These are phyloP conservation scores for Popillia japonica DNA, from an alignment of 1,140 invertebrate species.

Conservation along the genomic window DNA sequence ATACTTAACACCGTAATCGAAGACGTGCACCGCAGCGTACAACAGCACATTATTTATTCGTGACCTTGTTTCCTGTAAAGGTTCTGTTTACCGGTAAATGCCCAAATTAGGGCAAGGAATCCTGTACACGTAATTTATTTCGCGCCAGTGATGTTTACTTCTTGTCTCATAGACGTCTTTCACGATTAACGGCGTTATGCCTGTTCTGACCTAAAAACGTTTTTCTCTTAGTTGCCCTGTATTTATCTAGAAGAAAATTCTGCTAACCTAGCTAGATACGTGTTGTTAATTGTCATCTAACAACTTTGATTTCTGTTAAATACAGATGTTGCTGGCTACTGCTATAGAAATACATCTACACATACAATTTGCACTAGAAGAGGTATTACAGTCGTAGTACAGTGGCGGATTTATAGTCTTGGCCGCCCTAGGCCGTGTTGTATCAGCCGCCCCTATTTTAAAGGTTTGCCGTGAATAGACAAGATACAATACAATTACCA, in stretches of 20 bases:
- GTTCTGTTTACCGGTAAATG: conserved; percentile 11
- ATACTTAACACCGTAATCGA: neutral
- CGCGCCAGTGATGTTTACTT: neutral
- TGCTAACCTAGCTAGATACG: no score
- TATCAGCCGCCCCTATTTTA: no score
- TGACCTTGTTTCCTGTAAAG: conserved; percentile 24
- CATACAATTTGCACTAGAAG: no score
- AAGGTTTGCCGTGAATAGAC: no score
- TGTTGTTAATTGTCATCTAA: no score
- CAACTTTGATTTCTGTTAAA: no score
- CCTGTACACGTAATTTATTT: conserved; percentile 18
- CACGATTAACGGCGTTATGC: neutral
- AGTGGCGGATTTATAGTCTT: no score
- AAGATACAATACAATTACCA: no score
- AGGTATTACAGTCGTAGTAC: no score
- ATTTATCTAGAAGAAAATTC: neutral
- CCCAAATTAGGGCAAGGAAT: conserved; percentile 31
- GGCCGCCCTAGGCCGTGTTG: no score
- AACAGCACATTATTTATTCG: neutral
- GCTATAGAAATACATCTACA: no score
- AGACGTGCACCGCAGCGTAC: neutral
- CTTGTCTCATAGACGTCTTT: conserved; percentile 21
- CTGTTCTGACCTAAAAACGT: conserved; percentile 1
- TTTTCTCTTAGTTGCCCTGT: neutral
- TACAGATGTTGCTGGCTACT: no score